Percentiles rank a stretch among this genome's conserved stretches.
phyloP scores from a whole-genome alignment of 2,888 invertebrate genomes.

The Oxytorus armatus region DNA sequence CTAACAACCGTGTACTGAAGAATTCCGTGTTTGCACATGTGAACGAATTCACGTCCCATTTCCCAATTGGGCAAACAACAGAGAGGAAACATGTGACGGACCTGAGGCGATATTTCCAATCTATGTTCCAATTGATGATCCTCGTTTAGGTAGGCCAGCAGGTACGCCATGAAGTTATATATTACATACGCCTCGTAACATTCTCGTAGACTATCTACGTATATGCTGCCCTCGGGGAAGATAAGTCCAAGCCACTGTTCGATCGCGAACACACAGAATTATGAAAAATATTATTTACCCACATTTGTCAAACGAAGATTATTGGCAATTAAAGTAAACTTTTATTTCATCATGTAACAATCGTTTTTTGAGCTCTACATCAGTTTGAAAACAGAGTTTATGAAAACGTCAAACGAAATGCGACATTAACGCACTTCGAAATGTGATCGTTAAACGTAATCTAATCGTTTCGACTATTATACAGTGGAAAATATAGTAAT shows the following conservation, averaged over 20 bases:
- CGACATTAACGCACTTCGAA: conserved; percentile 2
- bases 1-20: conserved; percentile 97
- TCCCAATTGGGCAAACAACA: conserved; percentile 97
- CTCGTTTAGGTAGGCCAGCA: conserved; percentile 95
- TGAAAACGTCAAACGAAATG: too few species aligned
- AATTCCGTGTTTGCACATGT: conserved; percentile 98
- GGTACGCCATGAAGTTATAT: conserved; percentile 98
- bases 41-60: conserved; percentile 96
- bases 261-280: conserved; percentile 10
- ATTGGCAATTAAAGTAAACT: too few species aligned
- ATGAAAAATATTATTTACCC: not conserved
- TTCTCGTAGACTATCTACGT: conserved; percentile 96
- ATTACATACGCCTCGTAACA: conserved; percentile 99
- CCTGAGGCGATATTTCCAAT: conserved; percentile 93
- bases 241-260: conserved; percentile 93
- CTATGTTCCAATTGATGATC: conserved; percentile 94
- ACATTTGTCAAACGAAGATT: too few species aligned
- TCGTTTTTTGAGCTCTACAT: too few species aligned
- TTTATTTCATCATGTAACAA: too few species aligned
- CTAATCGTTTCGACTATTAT: conserved; percentile 7
- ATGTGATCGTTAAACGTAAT: conserved; percentile 23
- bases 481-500: not conserved
- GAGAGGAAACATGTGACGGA: conserved; percentile 95
- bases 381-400: too few species aligned
- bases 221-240: conserved; percentile 95